Base-by-base conservation (phyloP, 2,113 vertebrate genomes). In the Chaetura pelagica region DNA sequence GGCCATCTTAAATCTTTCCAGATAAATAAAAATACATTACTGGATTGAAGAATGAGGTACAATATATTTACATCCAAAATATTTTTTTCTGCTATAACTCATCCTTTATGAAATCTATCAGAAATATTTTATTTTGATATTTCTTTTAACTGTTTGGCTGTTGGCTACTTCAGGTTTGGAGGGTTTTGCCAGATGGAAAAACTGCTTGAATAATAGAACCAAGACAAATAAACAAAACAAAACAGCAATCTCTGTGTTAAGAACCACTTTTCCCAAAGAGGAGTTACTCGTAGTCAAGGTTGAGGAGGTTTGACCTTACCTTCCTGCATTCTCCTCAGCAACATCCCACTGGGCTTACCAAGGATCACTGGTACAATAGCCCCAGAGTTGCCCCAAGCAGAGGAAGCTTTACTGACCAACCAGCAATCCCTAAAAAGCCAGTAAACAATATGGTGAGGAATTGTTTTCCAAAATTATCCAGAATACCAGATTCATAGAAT, bases 1-100 rank as follows among this genome's bases (percentile, higher is more conserved):
- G 83, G 30, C 54, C 85, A 74, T 73, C 87, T 94, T 96, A 96
- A 97, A 96, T 94, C 88, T 95, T 93, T 94, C 89, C 91, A 87
- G 61, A 84, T 90, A 96, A 95, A 90, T 84, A 90, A 92, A 89
- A 80, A 96, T 71, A 77, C 30, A 27, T 92, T 91, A 21, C 46
- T 62, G 76, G 57, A 26, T 67, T 78, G 82, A 93, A 97, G 73
- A 97, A 96, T 90, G 97, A 89, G 83, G 51, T 42, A 74, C 92
- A 94, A 89, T 91, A 85, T 94, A 94, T 96, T 97, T 96, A 89
- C 34, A 89, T 46, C 83, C 78, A 89, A 96, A 96, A 94, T 63
- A 91, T 15, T 91, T 80, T 93, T 94, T 55, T 58, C 74, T 63
- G 76, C 71, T 94, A 38, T 95, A 87, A 94, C 35, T 95, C 66